These are phyloP conservation scores for Melanotus villosus DNA, from an alignment of 2,888 invertebrate species.

Conservation along the genomic window DNA sequence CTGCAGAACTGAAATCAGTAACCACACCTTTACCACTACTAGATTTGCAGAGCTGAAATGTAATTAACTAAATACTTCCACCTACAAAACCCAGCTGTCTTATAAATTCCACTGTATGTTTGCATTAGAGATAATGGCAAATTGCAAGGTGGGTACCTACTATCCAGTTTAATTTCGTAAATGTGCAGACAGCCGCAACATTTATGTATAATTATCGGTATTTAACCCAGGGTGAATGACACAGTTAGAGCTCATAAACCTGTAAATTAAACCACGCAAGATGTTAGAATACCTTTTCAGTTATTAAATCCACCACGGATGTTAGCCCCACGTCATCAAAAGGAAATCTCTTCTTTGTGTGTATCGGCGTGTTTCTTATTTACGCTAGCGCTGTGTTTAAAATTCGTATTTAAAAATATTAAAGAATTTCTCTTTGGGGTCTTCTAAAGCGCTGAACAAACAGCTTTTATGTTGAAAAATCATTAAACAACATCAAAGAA, in stretches of 20 bases:
- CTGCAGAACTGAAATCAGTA: too few species aligned
- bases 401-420: background rate
- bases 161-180: slow-evolving; percentile 41
- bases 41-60: too few species aligned
- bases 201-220: slow-evolving; percentile 41
- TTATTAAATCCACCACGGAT: slow-evolving; percentile 21
- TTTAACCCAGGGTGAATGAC: slow-evolving; percentile 42
- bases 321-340: background rate
- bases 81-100: slow-evolving; percentile 8
- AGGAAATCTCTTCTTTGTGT: background rate
- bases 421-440: background rate
- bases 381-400: too few species aligned
- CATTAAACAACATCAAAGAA: slow-evolving; percentile 22
- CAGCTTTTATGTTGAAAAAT: slow-evolving; percentile 11
- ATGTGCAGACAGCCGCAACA: slow-evolving; percentile 39
- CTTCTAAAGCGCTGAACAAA: background rate
- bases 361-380: too few species aligned
- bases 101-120: slow-evolving; percentile 28
- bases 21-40: too few species aligned
- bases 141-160: slow-evolving; percentile 41
- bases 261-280: slow-evolving; percentile 29
- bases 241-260: slow-evolving; percentile 36
- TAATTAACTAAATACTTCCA: background rate
- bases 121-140: slow-evolving; percentile 38
- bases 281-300: slow-evolving; percentile 13